phyloP scores from a whole-genome alignment of 2,888 invertebrate genomes.

The Coelopa pilipes region DNA sequence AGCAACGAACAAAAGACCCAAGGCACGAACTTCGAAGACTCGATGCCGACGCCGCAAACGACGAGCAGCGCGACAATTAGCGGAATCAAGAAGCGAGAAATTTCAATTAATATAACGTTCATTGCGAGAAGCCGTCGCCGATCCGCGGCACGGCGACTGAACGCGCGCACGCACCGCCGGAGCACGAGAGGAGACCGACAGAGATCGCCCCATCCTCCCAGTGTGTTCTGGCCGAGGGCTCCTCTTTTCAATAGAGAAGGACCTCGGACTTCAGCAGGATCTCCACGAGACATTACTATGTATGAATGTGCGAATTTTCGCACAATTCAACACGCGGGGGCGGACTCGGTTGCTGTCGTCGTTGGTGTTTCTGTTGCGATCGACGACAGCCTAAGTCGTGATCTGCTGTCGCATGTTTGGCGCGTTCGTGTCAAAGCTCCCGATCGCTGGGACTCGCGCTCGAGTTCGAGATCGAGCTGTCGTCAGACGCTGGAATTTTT shows the following conservation, averaged over 20 bases:
- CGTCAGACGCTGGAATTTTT: too few relatives aligned
- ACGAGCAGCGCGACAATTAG: not conserved
- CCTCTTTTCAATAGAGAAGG: too few relatives aligned
- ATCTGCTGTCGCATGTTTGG: too few relatives aligned
- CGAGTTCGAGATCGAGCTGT: not conserved
- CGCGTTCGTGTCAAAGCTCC: slow-evolving; percentile 14
- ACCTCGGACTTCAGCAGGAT: too few relatives aligned
- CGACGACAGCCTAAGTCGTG: too few relatives aligned
- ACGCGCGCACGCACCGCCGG: not conserved
- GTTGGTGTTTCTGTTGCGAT: too few relatives aligned
- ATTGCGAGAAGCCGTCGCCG: slow-evolving; percentile 1
- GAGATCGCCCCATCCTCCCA: too few relatives aligned
- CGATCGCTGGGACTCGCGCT: slow-evolving; percentile 5
- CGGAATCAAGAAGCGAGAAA: slow-evolving; percentile 8
- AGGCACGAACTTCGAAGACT: not conserved
- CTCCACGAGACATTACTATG: too few relatives aligned
- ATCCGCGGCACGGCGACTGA: not conserved
- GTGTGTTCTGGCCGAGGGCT: not conserved
- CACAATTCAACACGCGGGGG: too few relatives aligned
- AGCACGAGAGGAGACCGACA: not conserved
- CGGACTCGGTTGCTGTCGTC: too few relatives aligned
- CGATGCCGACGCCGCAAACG: not conserved
- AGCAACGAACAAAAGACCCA: too few relatives aligned
- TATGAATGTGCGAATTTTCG: too few relatives aligned
- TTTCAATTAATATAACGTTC: slow-evolving; percentile 28